A percentile compares a stretch with the other conserved stretches of the same genome.
Evolutionary conservation across 2,113 vertebrate genomes (phyloP).

Genomic region (Scortum barcoo): DNA sequence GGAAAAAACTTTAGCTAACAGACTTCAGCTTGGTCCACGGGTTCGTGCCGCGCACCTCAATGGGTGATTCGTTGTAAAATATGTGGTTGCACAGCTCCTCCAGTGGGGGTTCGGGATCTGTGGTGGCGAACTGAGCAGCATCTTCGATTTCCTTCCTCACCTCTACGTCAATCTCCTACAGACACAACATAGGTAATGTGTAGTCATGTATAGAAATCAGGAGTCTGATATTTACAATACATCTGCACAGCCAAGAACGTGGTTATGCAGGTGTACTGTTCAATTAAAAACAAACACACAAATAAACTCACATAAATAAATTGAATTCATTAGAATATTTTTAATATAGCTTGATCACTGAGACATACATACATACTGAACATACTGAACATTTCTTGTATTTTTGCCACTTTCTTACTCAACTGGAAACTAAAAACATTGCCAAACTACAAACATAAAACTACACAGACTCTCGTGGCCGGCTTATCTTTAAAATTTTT

Average conservation of each 20-base stretch:
- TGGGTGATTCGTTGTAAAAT: constrained; percentile 87
- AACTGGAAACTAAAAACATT: not conserved
- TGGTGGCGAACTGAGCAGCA: constrained; percentile 95
- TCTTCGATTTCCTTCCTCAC: constrained; percentile 97
- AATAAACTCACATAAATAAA: not conserved
- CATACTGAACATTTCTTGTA: no score
- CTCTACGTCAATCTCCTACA: constrained; percentile 94
- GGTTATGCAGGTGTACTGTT: not conserved
- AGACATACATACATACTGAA: not conserved
- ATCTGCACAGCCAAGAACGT: no score
- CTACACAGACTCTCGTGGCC: not conserved
- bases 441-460: no score
- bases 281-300: not conserved
- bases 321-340: not conserved
- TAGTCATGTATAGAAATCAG: not conserved
- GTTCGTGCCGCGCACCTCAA: constrained; percentile 94
- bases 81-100: constrained; percentile 94
- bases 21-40: constrained; percentile 96
- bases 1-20: constrained; percentile 83
- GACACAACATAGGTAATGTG: constrained; percentile 11
- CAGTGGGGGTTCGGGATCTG: constrained; percentile 94
- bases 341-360: not conserved
- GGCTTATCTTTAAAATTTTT: not conserved
- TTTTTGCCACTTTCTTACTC: not conserved
- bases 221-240: not conserved